Evolutionary conservation across 2,888 invertebrate genomes (phyloP).

Genomic region (Hartigia nigra): DNA sequence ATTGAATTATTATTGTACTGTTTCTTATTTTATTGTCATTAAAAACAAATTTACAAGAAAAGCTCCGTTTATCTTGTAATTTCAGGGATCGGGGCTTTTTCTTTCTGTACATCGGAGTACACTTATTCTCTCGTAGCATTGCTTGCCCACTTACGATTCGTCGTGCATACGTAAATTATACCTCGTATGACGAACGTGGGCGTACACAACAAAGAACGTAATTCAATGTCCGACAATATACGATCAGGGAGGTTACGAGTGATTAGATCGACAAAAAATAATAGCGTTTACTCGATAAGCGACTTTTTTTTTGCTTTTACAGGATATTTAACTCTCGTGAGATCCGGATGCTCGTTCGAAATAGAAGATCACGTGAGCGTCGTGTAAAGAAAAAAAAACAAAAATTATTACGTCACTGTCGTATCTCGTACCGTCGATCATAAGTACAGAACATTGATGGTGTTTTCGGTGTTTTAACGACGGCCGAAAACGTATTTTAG

Average conservation of each 20-base stretch:
- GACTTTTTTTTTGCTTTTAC: background rate
- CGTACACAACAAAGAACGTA: background rate
- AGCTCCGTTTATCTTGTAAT: constrained; percentile 19
- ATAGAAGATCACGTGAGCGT: background rate
- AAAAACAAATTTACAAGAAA: constrained; percentile 56
- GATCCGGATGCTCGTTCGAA: background rate
- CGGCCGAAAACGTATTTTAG: constrained; percentile 12
- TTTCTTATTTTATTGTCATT: constrained; percentile 65
- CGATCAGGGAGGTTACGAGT: background rate
- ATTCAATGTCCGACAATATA: background rate
- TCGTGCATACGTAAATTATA: background rate
- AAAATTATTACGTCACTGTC: background rate
- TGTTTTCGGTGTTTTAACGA: constrained; percentile 22
- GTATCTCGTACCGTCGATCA: background rate
- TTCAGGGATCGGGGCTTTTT: constrained; percentile 20
- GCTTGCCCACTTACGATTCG: background rate
- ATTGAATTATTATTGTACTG: constrained; percentile 61
- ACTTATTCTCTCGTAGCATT: background rate
- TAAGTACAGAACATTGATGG: constrained; percentile 9
- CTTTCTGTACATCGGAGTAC: background rate
- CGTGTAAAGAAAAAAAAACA: background rate
- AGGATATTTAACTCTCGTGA: background rate
- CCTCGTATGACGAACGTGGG: background rate
- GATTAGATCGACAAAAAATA: background rate
- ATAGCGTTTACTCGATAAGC: background rate